Base-by-base conservation (phyloP, 2,888 invertebrate species). In the Scaptomyza tumidula region DNA sequence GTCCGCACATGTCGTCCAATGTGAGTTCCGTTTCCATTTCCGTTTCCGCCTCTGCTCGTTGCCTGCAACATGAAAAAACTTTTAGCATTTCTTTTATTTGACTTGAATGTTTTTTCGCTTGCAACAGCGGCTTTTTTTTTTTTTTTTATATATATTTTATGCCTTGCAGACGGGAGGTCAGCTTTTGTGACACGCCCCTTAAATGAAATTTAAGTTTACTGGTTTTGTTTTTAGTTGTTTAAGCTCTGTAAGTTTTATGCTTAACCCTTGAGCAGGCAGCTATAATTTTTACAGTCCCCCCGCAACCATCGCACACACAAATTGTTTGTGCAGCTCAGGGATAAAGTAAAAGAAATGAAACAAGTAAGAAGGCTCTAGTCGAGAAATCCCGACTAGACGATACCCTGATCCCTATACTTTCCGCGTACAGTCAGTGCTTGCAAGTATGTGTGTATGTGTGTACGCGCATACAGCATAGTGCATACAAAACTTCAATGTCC, bases 21-120 rank as follows among this genome's bases (percentile, higher is more conserved):
- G 82, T 53, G 55, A 77, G 73, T 75, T 87, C 87, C 87, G 82
- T 75, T 87, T 84, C 85, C 81, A 76, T 43, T 60, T 48, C 59
- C 61, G 31, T 33, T 60, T 63, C 63, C 63, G 56, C 50, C 37
- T 37, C 37, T 44, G 56, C 19, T 33, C 10, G 33, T 6, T 31
- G 67, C 45, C 60, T 53, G 71, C 66, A 70, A 85, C 84, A 87
- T 75, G 87, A 77, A 75, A 85, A 85, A 85, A 85, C 84, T 85
- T 87, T 85, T 79, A 82, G 77, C 76, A 71, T 70, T 86, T 78
- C 69, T 74, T 74, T 73, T 70, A 68, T 80, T 71, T 67, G 43
- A 48, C 53, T 39, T 44, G 0, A 43, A 24, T 50, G n/a, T n/a
- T 14, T 9, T 49, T 16, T n/a, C 11, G 44, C 44, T 11, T 31